Evolutionary conservation across 2,797 vertebrate genomes (phyloP), one percentile per base, ranked within the genome.

Genomic region (Coregonus sp.): DNA sequence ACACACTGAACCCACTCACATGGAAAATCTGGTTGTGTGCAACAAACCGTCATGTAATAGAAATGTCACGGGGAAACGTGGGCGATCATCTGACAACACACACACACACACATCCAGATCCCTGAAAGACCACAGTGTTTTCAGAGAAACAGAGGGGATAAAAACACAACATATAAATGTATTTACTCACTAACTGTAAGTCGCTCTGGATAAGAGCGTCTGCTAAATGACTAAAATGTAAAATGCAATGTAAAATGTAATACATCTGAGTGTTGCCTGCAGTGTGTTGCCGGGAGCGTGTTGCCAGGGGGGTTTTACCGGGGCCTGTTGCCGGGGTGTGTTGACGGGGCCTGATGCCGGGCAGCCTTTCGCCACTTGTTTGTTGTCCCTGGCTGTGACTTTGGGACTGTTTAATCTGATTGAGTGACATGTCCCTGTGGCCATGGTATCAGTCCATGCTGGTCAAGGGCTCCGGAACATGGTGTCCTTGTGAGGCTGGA

Each of bases 371-470:
- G 25, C 25, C 25, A 25, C 25, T 25, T 25, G 90, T 85, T 84
- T 78, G 79, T 82, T 74, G 78, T 88, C 83, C 84, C 80, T 75
- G 86, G 82, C 88, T 91, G 90, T 89, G 89, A 93, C 90, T 89
- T 82, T n/a, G 65, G 87, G 87, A 84, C 76, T 80, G 83, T 83
- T 89, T 93, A 92, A 94, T 94, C 88, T 91, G 91, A 95, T 93
- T 92, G 88, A 88, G 82, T 20, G 85, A 90, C 81, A 75, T 78
- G 86, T 86, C 87, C 85, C 73, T 72, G 80, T 85, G 87, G 89
- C 85, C 87, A 83, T 16, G 14, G 5, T 16, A n/a, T 37, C 66
- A 37, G 66, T 7, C 72, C 18, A 83, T 82, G 77, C 85, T 74
- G 80, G 88, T 86, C 87, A 89, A 90, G 82, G 86, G 86, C 85